These are phyloP conservation scores for Brotula barbata DNA, from an alignment of 2,797 vertebrate species.

Conservation along the genomic window DNA sequence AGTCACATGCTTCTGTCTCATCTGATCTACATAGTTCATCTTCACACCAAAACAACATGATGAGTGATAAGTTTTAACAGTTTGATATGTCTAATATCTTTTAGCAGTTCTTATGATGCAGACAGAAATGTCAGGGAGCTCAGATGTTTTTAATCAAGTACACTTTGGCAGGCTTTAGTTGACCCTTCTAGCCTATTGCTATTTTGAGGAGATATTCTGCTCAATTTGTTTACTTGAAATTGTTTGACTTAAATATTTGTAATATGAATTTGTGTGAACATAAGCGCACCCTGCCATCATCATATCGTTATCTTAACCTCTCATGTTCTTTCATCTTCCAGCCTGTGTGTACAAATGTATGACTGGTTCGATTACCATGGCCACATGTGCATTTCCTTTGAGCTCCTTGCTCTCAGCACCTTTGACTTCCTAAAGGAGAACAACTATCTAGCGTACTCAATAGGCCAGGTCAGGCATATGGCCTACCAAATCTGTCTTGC, in stretches of 20 bases:
- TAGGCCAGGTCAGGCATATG: constrained; percentile 96
- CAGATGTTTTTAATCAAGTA: not conserved
- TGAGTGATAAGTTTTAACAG: too few species aligned
- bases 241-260: not conserved
- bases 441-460: constrained; percentile 97
- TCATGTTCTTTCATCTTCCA: constrained; percentile 59
- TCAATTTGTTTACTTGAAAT: not conserved
- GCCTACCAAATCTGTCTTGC: constrained; percentile 95
- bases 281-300: not conserved
- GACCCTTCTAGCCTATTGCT: not conserved
- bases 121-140: too few species aligned
- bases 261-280: not conserved
- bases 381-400: constrained; percentile 99
- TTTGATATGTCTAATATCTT: too few species aligned
- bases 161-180: not conserved
- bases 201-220: not conserved
- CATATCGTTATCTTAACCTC: too few species aligned
- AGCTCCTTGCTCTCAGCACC: constrained; percentile 96
- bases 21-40: too few species aligned
- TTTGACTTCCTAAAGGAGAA: constrained; percentile 99
- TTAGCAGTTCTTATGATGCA: too few species aligned
- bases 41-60: too few species aligned
- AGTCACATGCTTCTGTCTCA: too few species aligned
- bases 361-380: constrained; percentile 99
- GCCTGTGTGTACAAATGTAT: constrained; percentile 97